These are phyloP conservation scores for Hippocampus comes DNA, from an alignment of 2,113 vertebrate genomes.

Conservation along the genomic window DNA sequence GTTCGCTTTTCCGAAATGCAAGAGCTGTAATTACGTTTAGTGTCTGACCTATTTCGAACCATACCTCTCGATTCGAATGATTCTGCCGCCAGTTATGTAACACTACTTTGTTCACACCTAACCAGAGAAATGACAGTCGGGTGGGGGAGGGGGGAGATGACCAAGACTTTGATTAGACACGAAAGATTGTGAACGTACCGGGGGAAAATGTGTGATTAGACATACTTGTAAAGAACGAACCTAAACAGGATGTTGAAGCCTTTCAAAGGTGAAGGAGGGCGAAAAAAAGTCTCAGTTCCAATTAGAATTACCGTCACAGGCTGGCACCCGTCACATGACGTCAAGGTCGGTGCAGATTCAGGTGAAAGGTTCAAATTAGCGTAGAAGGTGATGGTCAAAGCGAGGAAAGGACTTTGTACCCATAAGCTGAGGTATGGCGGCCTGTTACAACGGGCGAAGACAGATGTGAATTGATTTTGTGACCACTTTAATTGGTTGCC, in stretches of 20 bases:
- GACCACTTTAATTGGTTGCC: conserved; percentile 45
- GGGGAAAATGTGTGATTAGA: neutral
- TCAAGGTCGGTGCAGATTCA: no score
- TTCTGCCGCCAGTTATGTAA: no score
- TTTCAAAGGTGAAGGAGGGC: neutral
- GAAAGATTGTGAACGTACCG: neutral
- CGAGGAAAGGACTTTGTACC: conserved; percentile 18
- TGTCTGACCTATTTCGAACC: neutral
- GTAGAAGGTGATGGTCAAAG: neutral
- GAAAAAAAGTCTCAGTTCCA: no score
- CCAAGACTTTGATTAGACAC: neutral
- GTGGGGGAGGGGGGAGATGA: neutral
- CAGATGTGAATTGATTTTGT: conserved; percentile 63
- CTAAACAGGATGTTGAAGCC: neutral
- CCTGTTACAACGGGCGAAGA: conserved; percentile 13
- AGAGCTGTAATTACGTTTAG: neutral
- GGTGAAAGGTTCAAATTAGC: no score
- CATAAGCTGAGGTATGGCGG: conserved; percentile 12
- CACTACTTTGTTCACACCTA: no score
- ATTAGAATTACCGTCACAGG: no score
- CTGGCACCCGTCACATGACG: no score
- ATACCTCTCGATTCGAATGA: neutral
- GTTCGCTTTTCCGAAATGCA: no score
- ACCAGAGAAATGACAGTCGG: neutral
- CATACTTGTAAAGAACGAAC: neutral